Percentiles rank a stretch among this genome's conserved stretches.
These are phyloP conservation scores for Centropristis striata DNA, from an alignment of 2,113 vertebrate genomes.

Conservation along the genomic window DNA sequence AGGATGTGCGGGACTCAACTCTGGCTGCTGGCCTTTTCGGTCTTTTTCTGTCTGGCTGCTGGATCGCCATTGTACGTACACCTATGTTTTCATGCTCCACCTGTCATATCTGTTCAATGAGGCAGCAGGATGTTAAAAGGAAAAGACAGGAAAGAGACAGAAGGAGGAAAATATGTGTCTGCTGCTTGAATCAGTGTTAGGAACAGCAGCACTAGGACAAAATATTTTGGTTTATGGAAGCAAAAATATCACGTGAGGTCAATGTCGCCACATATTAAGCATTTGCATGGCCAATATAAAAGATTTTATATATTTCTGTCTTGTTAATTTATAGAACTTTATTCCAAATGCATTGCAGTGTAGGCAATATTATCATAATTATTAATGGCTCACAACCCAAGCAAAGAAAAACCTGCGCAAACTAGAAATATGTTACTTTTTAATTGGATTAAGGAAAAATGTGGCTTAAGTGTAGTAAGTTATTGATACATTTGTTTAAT, in stretches of 20 bases:
- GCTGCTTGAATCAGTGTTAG: not conserved
- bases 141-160: not conserved
- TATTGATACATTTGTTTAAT: too few species aligned
- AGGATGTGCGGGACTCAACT: slow-evolving; percentile 22
- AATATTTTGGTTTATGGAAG: not conserved
- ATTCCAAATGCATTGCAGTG: too few species aligned
- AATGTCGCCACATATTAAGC: not conserved
- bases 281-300: too few species aligned
- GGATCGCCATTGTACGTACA: slow-evolving; percentile 64
- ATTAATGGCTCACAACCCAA: too few species aligned
- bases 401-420: too few species aligned
- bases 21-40: slow-evolving; percentile 55
- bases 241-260: not conserved
- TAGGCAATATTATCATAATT: too few species aligned
- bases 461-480: too few species aligned
- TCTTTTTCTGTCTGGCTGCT: slow-evolving; percentile 33
- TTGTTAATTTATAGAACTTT: too few species aligned
- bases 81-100: not conserved
- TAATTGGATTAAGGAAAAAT: too few species aligned
- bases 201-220: not conserved
- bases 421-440: too few species aligned
- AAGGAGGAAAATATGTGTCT: not conserved
- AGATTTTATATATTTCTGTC: too few species aligned
- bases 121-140: not conserved
- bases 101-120: not conserved